Evolutionary conservation across 92 coral and sea anemone genomes (phyloP).

Genomic region (Muricea muricata): DNA sequence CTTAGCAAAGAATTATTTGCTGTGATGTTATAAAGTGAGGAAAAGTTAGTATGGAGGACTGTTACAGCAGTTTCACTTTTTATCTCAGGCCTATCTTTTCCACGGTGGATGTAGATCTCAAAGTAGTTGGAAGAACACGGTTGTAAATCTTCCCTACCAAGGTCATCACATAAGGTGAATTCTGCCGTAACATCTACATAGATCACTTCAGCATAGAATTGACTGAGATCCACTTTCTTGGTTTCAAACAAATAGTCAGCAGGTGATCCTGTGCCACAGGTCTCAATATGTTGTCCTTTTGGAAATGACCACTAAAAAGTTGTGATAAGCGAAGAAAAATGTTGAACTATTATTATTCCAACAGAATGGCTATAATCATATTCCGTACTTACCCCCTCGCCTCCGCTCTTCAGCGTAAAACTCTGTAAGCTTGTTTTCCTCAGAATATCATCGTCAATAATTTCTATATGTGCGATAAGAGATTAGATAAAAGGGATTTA

Average conservation of each 20-base stretch:
- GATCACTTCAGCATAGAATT: not conserved
- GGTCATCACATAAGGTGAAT: not conserved
- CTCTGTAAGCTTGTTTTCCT: not conserved
- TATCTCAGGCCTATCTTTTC: not conserved
- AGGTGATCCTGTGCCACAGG: not conserved
- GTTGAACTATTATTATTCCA: not conserved
- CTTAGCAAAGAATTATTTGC: not conserved
- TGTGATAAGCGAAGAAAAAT: not conserved
- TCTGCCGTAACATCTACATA: not conserved
- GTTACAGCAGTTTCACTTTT: not conserved
- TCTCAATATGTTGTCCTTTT: not conserved
- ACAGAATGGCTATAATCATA: no score
- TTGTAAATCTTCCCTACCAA: not conserved
- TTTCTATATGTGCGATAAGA: not conserved
- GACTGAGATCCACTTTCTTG: not conserved
- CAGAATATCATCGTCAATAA: not conserved
- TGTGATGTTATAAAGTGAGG: not conserved
- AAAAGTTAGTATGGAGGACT: not conserved
- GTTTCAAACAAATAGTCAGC: slow-evolving; percentile 7
- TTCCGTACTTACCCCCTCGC: not conserved
- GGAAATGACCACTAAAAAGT: not conserved
- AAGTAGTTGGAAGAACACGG: not conserved
- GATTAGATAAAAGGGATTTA: not conserved
- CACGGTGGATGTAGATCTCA: not conserved
- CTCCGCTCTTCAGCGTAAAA: not conserved